Percentiles rank a stretch among this genome's conserved stretches.
Evolutionary conservation across 2,888 invertebrate genomes (phyloP).

Genomic region (Cryptophagus acutangulus): DNA sequence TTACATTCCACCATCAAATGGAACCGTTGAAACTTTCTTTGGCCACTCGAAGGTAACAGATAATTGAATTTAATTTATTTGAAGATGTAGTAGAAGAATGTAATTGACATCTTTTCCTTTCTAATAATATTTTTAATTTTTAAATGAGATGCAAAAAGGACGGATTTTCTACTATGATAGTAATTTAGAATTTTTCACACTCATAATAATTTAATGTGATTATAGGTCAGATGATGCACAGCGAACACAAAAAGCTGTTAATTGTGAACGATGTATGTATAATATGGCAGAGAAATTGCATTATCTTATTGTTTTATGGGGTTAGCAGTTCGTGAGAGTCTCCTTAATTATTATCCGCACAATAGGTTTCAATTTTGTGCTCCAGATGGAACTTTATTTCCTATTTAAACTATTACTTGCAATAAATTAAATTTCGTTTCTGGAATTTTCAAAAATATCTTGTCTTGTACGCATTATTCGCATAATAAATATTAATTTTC

Average conservation of each 20-base stretch:
- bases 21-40: conserved; percentile 54
- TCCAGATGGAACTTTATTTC: too few species aligned
- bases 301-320: conserved; percentile 9
- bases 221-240: conserved; percentile 3
- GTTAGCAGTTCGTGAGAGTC: conserved; percentile 9
- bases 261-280: conserved; percentile 3
- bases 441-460: too few species aligned
- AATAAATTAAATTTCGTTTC: too few species aligned
- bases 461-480: too few species aligned
- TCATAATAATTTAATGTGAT: background rate
- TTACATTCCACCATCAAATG: conserved; percentile 50
- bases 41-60: conserved; percentile 61
- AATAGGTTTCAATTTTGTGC: too few species aligned
- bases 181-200: background rate
- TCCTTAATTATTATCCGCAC: conserved; percentile 2
- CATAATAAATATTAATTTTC: too few species aligned
- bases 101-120: too few species aligned
- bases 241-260: background rate
- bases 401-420: too few species aligned
- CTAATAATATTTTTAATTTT: too few species aligned
- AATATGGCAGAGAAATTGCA: conserved; percentile 5
- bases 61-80: too few species aligned
- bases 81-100: too few species aligned
- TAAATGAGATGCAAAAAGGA: too few species aligned
- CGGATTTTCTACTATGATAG: background rate